Conservation (phyloP, 2,888 invertebrate genomes). For the Clanis bilineata region DNA sequence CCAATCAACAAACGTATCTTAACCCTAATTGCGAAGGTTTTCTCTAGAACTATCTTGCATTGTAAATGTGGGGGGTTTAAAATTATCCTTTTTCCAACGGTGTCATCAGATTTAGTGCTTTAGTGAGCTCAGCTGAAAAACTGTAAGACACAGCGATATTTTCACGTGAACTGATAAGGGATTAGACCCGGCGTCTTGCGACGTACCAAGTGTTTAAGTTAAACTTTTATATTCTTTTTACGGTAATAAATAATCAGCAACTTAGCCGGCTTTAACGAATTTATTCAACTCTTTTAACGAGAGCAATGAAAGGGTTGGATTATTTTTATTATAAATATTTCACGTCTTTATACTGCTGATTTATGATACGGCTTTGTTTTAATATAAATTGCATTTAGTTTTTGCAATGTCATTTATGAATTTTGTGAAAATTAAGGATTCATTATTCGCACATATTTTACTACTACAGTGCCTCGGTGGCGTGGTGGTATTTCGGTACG, state of each 20-base stretch:
- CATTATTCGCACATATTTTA: no score
- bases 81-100: conserved; percentile 21
- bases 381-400: no score
- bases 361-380: background rate
- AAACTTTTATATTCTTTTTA: conserved; percentile 13
- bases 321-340: background rate
- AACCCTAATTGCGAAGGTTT: conserved; percentile 20
- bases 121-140: conserved; percentile 22
- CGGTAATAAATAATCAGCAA: conserved; percentile 8
- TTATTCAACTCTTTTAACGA: conserved; percentile 8
- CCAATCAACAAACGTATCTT: background rate
- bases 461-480: no score
- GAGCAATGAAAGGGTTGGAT: conserved; percentile 3
- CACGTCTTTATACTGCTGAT: background rate
- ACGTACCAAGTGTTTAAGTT: conserved; percentile 11
- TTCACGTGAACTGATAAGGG: conserved; percentile 21
- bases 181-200: conserved; percentile 14
- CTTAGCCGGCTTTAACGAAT: conserved; percentile 1
- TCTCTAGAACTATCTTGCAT: conserved; percentile 18
- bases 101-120: conserved; percentile 21
- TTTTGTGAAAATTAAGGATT: no score
- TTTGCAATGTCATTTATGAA: no score
- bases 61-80: conserved; percentile 25
- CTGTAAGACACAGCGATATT: conserved; percentile 25
- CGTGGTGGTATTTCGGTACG: no score